Percentiles rank a stretch among this genome's conserved stretches.
Conservation (phyloP, 2,888 invertebrate genomes). For the Coenonympha glycerion region DNA sequence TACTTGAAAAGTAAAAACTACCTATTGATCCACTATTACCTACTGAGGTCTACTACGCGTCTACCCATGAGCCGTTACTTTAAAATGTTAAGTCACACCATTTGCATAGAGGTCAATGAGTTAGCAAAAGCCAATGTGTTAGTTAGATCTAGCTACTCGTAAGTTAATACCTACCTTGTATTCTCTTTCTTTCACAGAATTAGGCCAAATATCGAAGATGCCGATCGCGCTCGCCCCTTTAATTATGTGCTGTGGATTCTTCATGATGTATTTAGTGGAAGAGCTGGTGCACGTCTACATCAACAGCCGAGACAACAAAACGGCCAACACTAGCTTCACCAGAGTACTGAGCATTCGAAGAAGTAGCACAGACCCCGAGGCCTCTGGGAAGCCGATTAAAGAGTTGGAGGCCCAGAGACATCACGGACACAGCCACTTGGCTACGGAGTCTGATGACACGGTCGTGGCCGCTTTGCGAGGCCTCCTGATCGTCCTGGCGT, state of each 20-base stretch:
- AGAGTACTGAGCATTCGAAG: slow-evolving; percentile 57
- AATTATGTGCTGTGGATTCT: slow-evolving; percentile 85
- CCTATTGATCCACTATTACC: no score
- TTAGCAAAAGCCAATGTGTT: no score
- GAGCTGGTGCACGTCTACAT: slow-evolving; percentile 84
- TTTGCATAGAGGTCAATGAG: no score
- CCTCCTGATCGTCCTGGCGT: slow-evolving; percentile 85
- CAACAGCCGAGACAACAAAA: slow-evolving; percentile 65
- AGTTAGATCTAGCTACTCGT: no score
- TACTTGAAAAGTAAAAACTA: no score
- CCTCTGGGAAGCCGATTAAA: slow-evolving; percentile 31
- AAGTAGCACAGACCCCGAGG: slow-evolving; percentile 32
- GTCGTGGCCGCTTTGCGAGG: slow-evolving; percentile 78
- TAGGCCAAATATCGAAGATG: slow-evolving; percentile 68
- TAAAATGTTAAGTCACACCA: no score
- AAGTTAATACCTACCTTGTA: no score
- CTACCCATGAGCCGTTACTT: no score
- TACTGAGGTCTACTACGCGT: no score
- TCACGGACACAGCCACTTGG: slow-evolving; percentile 51
- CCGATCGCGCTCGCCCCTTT: slow-evolving; percentile 81
- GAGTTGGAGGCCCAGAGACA: slow-evolving; percentile 36
- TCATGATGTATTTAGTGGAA: slow-evolving; percentile 85
- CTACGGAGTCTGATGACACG: slow-evolving; percentile 46
- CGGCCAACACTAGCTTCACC: slow-evolving; percentile 46
- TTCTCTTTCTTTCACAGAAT: slow-evolving; percentile 40